Conservation (phyloP, 2,797 vertebrate genomes). For the Rhodeus uyekii region DNA sequence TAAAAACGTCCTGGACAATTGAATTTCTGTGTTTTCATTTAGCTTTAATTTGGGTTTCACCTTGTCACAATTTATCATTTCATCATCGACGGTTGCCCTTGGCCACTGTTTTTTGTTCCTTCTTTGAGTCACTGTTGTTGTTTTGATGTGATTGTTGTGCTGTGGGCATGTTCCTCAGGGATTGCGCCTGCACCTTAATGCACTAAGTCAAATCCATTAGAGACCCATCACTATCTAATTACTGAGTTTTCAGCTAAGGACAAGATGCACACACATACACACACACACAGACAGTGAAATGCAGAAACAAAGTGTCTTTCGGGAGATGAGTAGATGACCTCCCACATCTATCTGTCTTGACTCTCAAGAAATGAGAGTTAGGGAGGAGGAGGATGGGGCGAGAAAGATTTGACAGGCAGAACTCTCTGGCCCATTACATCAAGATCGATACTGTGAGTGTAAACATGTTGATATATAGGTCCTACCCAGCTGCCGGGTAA, state of each 20-base stretch:
- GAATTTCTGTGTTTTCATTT: slow-evolving; percentile 13
- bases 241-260: slow-evolving; percentile 45
- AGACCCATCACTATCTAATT: slow-evolving; percentile 50
- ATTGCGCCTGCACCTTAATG: slow-evolving; percentile 42
- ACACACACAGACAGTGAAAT: neutral
- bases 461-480: slow-evolving; percentile 53
- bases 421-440: slow-evolving; percentile 54
- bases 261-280: slow-evolving; percentile 18
- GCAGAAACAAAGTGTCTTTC: slow-evolving; percentile 21
- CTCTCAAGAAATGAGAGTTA: slow-evolving; percentile 41
- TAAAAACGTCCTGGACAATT: slow-evolving; percentile 18
- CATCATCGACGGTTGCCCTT: slow-evolving; percentile 25
- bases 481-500: slow-evolving; percentile 49
- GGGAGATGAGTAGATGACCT: slow-evolving; percentile 50
- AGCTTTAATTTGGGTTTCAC: slow-evolving; percentile 5
- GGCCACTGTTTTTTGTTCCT: slow-evolving; percentile 19
- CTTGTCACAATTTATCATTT: slow-evolving; percentile 41
- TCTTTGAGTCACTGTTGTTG: slow-evolving; percentile 41
- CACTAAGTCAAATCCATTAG: slow-evolving; percentile 52
- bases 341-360: slow-evolving; percentile 30
- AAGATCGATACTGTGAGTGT: slow-evolving; percentile 57
- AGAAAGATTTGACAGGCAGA: slow-evolving; percentile 48
- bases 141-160: slow-evolving; percentile 38
- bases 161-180: slow-evolving; percentile 15
- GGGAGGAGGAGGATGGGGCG: neutral